Evolutionary conservation across 2,797 vertebrate species (phyloP).

Genomic region (Coranthus polyacanthus): DNA sequence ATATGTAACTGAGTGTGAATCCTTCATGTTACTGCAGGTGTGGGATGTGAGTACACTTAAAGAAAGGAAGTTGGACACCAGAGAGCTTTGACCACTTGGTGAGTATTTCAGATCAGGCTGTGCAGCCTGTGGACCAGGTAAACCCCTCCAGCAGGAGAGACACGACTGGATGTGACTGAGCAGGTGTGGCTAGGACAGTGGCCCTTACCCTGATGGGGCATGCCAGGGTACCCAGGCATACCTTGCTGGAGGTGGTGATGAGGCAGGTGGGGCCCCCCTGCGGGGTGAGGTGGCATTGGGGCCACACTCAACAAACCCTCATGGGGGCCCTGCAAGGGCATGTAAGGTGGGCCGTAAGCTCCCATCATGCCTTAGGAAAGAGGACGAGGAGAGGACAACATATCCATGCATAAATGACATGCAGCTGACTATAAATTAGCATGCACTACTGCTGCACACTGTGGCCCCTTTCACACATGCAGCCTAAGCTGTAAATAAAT

Average conservation of each 20-base stretch:
- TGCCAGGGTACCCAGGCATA: slow-evolving; percentile 96
- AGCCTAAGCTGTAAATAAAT: slow-evolving; percentile 7
- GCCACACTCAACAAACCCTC: slow-evolving; percentile 99
- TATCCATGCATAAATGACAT: slow-evolving; percentile 99
- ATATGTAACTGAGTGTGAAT: slow-evolving; percentile 42
- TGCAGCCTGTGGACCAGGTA: slow-evolving; percentile 75
- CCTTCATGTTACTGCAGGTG: slow-evolving; percentile 26
- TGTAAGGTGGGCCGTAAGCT: slow-evolving; percentile 97
- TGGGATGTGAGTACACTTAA: slow-evolving; percentile 32
- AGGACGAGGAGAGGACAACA: slow-evolving; percentile 87
- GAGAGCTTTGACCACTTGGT: slow-evolving; percentile 37
- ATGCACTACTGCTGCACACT: slow-evolving; percentile 81
- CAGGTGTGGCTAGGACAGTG: slow-evolving; percentile 75
- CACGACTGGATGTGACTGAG: slow-evolving; percentile 85
- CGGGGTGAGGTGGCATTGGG: slow-evolving; percentile 96
- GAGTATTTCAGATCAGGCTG: slow-evolving; percentile 42
- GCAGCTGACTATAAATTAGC: slow-evolving; percentile 87
- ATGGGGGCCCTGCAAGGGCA: slow-evolving; percentile 98
- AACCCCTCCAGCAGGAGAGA: slow-evolving; percentile 84
- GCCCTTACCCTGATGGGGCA: slow-evolving; percentile 97
- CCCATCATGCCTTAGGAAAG: slow-evolving; percentile 99
- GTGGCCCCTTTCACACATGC: slow-evolving; percentile 67
- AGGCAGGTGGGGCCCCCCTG: slow-evolving; percentile 89
- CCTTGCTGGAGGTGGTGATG: slow-evolving; percentile 94
- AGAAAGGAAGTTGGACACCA: slow-evolving; percentile 24